These are phyloP conservation scores for Calidris pugnax DNA, from an alignment of 2,113 vertebrate genomes.

Conservation along the genomic window DNA sequence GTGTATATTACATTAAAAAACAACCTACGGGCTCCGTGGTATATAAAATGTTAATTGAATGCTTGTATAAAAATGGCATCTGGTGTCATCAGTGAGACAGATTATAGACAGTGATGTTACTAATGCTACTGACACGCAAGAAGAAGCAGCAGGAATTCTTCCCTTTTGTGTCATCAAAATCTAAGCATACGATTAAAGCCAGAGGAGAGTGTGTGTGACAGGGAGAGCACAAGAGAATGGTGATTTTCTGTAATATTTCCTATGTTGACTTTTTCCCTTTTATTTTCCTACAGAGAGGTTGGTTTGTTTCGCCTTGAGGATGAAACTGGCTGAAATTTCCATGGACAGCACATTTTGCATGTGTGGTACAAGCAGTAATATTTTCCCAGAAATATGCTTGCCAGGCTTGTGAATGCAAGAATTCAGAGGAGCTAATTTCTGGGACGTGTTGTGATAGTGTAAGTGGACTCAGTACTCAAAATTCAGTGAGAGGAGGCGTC, in stretches of 20 bases:
- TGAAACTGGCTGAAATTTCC: neutral
- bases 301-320: neutral
- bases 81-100: neutral
- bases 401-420: neutral
- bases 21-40: neutral
- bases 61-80: neutral
- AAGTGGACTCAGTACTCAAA: neutral
- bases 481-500: neutral
- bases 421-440: neutral
- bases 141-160: conserved; percentile 1
- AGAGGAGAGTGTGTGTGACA: neutral
- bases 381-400: neutral
- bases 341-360: neutral
- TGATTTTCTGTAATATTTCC: neutral
- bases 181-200: neutral
- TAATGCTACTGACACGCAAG: neutral
- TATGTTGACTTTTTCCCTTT: neutral
- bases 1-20: neutral
- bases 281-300: neutral
- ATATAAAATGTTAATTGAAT: neutral
- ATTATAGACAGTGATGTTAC: neutral
- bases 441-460: neutral
- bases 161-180: neutral
- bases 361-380: neutral
- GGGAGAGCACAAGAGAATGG: neutral